phyloP scores from a whole-genome alignment of 2,113 vertebrate species.

The Carassius gibelio region DNA sequence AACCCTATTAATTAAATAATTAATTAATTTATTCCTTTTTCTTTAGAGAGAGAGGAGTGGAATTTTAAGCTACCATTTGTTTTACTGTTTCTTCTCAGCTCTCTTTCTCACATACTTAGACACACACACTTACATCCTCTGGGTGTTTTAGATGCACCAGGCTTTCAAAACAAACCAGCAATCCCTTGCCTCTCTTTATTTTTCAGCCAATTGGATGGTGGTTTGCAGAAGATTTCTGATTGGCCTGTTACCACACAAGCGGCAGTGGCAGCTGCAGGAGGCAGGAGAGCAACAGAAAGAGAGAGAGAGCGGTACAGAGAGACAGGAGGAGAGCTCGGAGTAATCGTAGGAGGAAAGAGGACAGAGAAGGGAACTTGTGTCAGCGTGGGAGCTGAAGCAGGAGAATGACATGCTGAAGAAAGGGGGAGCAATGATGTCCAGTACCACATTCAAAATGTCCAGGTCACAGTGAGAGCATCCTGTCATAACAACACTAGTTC shows the following conservation, averaged over 20 bases:
- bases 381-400: constrained; percentile 15
- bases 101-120: neutral
- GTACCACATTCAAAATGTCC: constrained; percentile 44
- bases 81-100: neutral
- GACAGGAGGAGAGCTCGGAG: constrained; percentile 17
- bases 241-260: constrained; percentile 54
- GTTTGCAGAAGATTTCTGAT: constrained; percentile 50
- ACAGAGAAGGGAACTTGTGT: constrained; percentile 28
- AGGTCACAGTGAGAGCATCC: constrained; percentile 31
- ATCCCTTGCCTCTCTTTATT: constrained; percentile 42
- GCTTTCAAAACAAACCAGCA: constrained; percentile 57
- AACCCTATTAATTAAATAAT: too few relatives aligned
- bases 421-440: constrained; percentile 16
- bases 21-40: too few relatives aligned
- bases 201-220: constrained; percentile 53
- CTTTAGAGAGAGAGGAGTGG: neutral
- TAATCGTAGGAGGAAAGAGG: constrained; percentile 21
- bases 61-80: constrained; percentile 5
- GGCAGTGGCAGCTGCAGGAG: constrained; percentile 49
- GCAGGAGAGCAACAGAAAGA: constrained; percentile 40
- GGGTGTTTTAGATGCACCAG: constrained; percentile 18
- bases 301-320: constrained; percentile 38
- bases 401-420: constrained; percentile 25
- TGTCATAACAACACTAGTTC: constrained; percentile 17
- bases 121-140: neutral